Evolutionary conservation across 2,113 vertebrate genomes (phyloP).

Genomic region (Vicugna pacos): DNA sequence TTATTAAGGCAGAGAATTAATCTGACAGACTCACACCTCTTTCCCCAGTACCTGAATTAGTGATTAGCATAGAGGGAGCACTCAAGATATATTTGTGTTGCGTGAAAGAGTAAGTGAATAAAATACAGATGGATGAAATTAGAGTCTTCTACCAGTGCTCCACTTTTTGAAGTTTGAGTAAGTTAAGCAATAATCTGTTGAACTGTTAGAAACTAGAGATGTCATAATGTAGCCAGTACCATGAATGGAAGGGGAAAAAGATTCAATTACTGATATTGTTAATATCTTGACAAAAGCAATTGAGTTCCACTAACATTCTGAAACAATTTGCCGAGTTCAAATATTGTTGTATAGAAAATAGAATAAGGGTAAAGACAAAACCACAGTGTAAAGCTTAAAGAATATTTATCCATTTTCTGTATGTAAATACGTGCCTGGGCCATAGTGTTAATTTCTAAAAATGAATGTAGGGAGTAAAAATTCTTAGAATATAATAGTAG

Average conservation of each 20-base stretch:
- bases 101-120: not conserved
- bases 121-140: not conserved
- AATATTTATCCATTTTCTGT: constrained; percentile 21
- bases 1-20: not conserved
- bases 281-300: constrained; percentile 77
- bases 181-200: constrained; percentile 7
- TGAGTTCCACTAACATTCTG: constrained; percentile 65
- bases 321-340: constrained; percentile 75
- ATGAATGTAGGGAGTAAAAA: not conserved
- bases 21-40: not conserved
- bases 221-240: constrained; percentile 20
- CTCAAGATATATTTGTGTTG: not conserved
- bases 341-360: constrained; percentile 69
- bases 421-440: not conserved
- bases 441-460: not conserved
- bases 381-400: not conserved
- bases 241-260: constrained; percentile 41
- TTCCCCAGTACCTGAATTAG: not conserved
- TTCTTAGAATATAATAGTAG: not conserved
- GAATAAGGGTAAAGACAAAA: constrained; percentile 64
- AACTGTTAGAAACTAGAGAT: constrained; percentile 49
- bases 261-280: constrained; percentile 78
- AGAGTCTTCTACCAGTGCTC: not conserved
- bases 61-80: not conserved
- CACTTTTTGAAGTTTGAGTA: constrained; percentile 22